phyloP scores from a whole-genome alignment of 2,888 invertebrate species.

The Lycaena phlaeas region DNA sequence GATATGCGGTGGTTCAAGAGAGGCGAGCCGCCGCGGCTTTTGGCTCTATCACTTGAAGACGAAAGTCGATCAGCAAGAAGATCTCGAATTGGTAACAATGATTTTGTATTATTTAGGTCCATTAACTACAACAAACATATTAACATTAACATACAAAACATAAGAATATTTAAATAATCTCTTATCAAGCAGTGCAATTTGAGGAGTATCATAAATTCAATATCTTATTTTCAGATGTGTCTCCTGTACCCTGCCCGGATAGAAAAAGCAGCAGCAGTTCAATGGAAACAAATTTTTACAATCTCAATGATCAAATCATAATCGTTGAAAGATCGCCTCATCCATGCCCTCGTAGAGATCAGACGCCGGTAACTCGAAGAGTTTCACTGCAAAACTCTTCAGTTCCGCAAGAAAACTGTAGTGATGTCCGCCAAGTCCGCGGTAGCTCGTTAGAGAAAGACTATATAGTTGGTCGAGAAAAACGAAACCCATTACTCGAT shows the following conservation, averaged over 20 bases:
- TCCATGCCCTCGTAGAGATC: conserved; percentile 47
- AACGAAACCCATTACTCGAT: conserved; percentile 79
- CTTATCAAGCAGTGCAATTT: no score
- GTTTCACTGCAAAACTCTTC: conserved; percentile 59
- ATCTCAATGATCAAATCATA: conserved; percentile 75
- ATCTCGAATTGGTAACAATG: conserved; percentile 59
- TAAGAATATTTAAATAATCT: no score
- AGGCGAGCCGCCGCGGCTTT: conserved; percentile 78
- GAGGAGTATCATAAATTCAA: conserved; percentile 6
- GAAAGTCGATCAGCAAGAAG: conserved; percentile 50
- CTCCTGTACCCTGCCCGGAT: conserved; percentile 75
- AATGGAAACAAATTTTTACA: conserved; percentile 79
- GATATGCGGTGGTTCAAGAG: conserved; percentile 83
- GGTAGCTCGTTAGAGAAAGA: conserved; percentile 71
- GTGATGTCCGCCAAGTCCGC: conserved; percentile 61
- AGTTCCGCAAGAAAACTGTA: conserved; percentile 59
- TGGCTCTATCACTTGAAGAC: conserved; percentile 77
- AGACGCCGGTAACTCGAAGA: conserved; percentile 53
- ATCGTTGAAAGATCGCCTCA: conserved; percentile 73
- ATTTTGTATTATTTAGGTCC: no score
- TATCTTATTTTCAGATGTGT: conserved; percentile 68
- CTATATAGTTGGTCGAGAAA: conserved; percentile 74
- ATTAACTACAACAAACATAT: no score
- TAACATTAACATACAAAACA: no score
- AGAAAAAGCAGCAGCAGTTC: conserved; percentile 76